Percentiles rank a stretch among this genome's conserved stretches.
phyloP scores from a whole-genome alignment of 2,113 vertebrate species.

The Laticauda colubrina region DNA sequence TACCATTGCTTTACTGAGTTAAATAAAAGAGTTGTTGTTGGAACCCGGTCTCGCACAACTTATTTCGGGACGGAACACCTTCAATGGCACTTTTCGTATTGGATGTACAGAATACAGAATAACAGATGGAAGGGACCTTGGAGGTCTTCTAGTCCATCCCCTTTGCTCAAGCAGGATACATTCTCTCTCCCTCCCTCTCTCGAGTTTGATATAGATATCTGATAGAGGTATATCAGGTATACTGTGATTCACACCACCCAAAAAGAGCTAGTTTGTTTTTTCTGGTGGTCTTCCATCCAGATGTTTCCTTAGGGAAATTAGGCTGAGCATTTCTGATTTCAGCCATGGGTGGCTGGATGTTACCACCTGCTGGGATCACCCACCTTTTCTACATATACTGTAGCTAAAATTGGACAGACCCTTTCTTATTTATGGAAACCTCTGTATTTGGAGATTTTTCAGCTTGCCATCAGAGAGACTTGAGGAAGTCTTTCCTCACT shows the following conservation, averaged over 20 bases:
- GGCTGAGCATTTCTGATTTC: not conserved
- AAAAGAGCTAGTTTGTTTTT: not conserved
- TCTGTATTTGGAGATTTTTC: not conserved
- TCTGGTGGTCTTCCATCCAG: not conserved
- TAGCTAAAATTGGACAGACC: not conserved
- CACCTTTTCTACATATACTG: not conserved
- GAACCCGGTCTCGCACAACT: too few relatives aligned
- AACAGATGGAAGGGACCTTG: too few relatives aligned
- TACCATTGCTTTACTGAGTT: too few relatives aligned
- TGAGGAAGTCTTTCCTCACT: not conserved
- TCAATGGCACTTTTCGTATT: too few relatives aligned
- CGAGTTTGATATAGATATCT: too few relatives aligned
- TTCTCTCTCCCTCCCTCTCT: too few relatives aligned
- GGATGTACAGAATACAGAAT: too few relatives aligned
- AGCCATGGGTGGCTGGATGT: not conserved
- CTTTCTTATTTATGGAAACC: not conserved
- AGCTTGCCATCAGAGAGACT: not conserved
- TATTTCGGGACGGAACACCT: too few relatives aligned
- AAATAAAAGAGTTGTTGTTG: too few relatives aligned
- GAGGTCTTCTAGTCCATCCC: too few relatives aligned
- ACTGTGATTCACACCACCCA: not conserved
- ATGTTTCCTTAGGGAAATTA: not conserved
- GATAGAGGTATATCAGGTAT: not conserved
- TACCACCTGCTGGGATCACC: not conserved
- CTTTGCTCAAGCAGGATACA: too few relatives aligned